A percentile compares a stretch with the other conserved stretches of the same genome.
These are phyloP conservation scores for Riptortus pedestris DNA, from an alignment of 1,140 invertebrate genomes.

Conservation along the genomic window DNA sequence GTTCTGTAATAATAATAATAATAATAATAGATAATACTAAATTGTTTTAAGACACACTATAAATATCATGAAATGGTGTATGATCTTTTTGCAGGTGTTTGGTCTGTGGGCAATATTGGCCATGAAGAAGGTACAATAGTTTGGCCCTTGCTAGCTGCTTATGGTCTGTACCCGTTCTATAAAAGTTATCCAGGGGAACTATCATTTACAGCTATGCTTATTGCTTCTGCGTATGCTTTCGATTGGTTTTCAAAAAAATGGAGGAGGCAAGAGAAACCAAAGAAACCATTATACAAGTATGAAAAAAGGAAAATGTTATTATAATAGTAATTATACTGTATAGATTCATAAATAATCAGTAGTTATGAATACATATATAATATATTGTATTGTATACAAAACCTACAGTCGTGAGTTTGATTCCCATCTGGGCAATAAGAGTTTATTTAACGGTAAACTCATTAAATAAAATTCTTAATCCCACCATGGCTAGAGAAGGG, in stretches of 20 bases:
- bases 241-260: constrained; percentile 66
- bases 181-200: constrained; percentile 23
- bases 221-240: constrained; percentile 52
- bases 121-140: constrained; percentile 58
- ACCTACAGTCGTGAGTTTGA: too few relatives aligned
- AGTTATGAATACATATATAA: too few relatives aligned
- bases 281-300: constrained; percentile 40
- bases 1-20: too few relatives aligned
- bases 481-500: too few relatives aligned
- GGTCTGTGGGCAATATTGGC: constrained; percentile 83
- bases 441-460: too few relatives aligned
- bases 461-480: too few relatives aligned
- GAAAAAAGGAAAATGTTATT: constrained; percentile 6
- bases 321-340: constrained; percentile 12
- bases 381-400: too few relatives aligned
- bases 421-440: too few relatives aligned
- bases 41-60: too few relatives aligned
- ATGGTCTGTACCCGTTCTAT: constrained; percentile 48
- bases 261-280: constrained; percentile 50
- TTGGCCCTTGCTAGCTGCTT: constrained; percentile 57
- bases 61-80: too few relatives aligned
- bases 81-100: constrained; percentile 56
- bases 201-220: constrained; percentile 53
- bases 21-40: too few relatives aligned
- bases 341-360: too few relatives aligned